Evolutionary conservation across 2,113 vertebrate genomes (phyloP).

Genomic region (Anarhynchus alexandrinus): DNA sequence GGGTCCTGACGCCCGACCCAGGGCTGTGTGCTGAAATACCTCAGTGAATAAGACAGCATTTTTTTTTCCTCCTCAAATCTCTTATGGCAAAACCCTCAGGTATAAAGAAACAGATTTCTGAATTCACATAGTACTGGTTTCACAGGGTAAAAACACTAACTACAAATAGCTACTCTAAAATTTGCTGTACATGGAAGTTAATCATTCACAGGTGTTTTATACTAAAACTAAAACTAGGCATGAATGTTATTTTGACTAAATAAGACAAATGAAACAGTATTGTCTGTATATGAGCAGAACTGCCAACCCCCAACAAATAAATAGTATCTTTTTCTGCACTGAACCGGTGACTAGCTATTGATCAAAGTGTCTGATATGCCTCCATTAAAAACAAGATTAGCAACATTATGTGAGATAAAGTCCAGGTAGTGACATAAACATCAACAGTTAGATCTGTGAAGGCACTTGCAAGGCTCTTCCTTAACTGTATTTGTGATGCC

Average conservation of each 20-base stretch:
- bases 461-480: neutral
- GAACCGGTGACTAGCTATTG: neutral
- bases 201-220: neutral
- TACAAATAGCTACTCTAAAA: neutral
- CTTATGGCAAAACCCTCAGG: neutral
- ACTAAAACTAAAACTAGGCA: neutral
- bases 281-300: neutral
- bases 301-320: neutral
- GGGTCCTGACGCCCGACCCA: fast-evolving
- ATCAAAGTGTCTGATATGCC: neutral
- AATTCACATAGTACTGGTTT: neutral
- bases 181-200: neutral
- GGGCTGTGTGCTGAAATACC: neutral
- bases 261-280: neutral
- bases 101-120: neutral
- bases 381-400: neutral
- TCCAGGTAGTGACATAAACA: neutral
- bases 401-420: neutral
- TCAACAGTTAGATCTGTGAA: neutral
- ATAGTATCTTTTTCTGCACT: neutral
- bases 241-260: constrained; percentile 24
- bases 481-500: neutral
- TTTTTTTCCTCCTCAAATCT: neutral
- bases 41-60: neutral
- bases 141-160: neutral